Evolutionary conservation across 2,888 invertebrate genomes (phyloP).

Genomic region (Escarpia spicata): DNA sequence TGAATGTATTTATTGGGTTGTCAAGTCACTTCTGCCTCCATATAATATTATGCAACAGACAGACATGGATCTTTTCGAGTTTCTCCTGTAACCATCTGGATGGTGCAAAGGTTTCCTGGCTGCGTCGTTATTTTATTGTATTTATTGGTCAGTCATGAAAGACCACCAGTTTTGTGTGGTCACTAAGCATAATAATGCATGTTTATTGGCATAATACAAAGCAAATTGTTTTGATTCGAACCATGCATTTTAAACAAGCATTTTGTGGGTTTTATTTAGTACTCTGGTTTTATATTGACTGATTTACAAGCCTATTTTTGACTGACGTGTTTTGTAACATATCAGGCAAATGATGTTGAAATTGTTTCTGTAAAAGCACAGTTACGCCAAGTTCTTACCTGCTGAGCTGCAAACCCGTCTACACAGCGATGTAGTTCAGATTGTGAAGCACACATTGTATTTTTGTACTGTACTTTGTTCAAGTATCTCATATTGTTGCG

Average conservation of each 20-base stretch:
- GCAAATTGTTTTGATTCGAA: not conserved
- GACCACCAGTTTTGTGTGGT: not conserved
- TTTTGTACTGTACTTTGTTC: conserved; percentile 16
- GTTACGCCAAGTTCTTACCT: not conserved
- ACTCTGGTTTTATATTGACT: too few species aligned
- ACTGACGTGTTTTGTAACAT: not conserved
- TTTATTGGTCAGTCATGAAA: not conserved
- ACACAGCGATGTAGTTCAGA: not conserved
- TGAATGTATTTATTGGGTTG: conserved; percentile 13
- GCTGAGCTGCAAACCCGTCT: not conserved
- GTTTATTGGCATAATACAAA: not conserved
- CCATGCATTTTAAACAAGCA: not conserved
- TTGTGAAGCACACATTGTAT: not conserved
- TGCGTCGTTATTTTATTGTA: not conserved
- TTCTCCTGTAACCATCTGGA: not conserved
- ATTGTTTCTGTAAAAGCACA: not conserved
- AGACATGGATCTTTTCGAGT: not conserved
- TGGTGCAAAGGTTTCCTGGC: not conserved
- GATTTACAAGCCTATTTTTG: not conserved
- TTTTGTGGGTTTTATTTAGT: too few species aligned
- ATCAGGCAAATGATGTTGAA: not conserved
- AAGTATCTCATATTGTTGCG: conserved; percentile 14
- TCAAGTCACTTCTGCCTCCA: not conserved
- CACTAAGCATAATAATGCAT: not conserved
- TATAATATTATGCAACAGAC: not conserved